Evolutionary conservation across 1,140 invertebrate genomes (phyloP), one percentile per base, ranked within the genome.

Genomic region (Pogonognathellus flavescens): DNA sequence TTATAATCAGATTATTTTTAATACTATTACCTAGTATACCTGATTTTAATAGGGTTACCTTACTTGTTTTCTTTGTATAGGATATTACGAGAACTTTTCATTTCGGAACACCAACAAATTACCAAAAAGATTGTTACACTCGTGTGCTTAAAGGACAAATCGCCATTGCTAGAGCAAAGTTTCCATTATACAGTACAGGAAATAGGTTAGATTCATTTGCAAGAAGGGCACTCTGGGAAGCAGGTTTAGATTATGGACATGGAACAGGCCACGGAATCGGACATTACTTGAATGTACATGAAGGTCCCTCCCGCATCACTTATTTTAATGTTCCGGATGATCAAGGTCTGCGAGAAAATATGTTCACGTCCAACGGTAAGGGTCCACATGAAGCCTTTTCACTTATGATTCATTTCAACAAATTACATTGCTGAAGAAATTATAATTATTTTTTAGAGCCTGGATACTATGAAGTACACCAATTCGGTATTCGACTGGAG

Each of bases 181-280:
- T 95, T 88, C 95, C 95, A 0, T 82, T 86, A 0, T 90, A 93
- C 87, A 91, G 94, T 89, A 87, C 90, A 90, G 66, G 90, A 18
- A 57, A 53, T 60, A n/a, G 60, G 9, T 41, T 93, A 59, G 93
- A 93, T 88, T 89, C 91, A 41, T 89, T 93, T 66, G 92, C 93
- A 31, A 88, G 93, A 49, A 90, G 90, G 31, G 86, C 90, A 11
- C 92, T 99, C 0, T 99, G 98, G 98, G 94, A 96, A 87, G 93
- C 95, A 14, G 98, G 98, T 0, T 90, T 99, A 59, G 96, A 99
- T 92, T 99, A 99, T 91, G 93, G 93, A 0, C 99, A 99, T 91
- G 98, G 98, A 18, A 99, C 98, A 25, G 97, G 98, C 0, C 98
- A 99, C 91, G 98, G 98, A 13, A 95, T 99, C 86, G 98, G 98